Percentiles rank a stretch among this genome's conserved stretches.
These are phyloP conservation scores for Bursaphelenchus mucronatus DNA, from an alignment of 1,140 invertebrate species.

Conservation along the genomic window DNA sequence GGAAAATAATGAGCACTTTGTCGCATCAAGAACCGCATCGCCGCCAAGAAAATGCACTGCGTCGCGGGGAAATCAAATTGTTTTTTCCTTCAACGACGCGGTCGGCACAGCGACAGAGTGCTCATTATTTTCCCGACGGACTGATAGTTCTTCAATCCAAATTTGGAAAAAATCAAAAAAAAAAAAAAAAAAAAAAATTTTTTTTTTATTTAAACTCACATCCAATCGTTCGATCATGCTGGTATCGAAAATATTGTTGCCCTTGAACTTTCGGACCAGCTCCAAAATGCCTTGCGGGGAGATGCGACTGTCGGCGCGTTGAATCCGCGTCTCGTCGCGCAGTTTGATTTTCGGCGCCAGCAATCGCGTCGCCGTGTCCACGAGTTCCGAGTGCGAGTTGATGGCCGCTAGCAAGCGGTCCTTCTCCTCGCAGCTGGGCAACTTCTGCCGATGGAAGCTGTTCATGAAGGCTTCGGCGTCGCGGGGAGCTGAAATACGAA, in stretches of 20 bases:
- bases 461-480: conserved; percentile 6
- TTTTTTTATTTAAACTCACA: conserved; percentile 4
- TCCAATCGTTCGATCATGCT: background rate
- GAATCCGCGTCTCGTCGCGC: conserved; percentile 42
- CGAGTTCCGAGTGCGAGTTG: conserved; percentile 24
- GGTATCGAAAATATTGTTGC: background rate
- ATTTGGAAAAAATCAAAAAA: conserved; percentile 16
- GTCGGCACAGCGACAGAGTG: no score
- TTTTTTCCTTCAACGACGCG: no score
- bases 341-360: conserved; percentile 19
- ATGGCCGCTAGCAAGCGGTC: conserved; percentile 13
- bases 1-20: no score
- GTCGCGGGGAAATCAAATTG: no score
- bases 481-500: no score
- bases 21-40: no score
- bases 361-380: conserved; percentile 13
- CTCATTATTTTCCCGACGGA: no score
- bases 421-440: conserved; percentile 41
- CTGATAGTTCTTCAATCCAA: no score
- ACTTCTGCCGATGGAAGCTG: conserved; percentile 32
- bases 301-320: conserved; percentile 36
- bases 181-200: background rate
- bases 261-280: background rate
- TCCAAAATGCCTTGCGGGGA: conserved; percentile 27
- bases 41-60: no score